These are phyloP conservation scores for Drosophila asahinai DNA, from an alignment of 1,140 invertebrate genomes.

Conservation along the genomic window DNA sequence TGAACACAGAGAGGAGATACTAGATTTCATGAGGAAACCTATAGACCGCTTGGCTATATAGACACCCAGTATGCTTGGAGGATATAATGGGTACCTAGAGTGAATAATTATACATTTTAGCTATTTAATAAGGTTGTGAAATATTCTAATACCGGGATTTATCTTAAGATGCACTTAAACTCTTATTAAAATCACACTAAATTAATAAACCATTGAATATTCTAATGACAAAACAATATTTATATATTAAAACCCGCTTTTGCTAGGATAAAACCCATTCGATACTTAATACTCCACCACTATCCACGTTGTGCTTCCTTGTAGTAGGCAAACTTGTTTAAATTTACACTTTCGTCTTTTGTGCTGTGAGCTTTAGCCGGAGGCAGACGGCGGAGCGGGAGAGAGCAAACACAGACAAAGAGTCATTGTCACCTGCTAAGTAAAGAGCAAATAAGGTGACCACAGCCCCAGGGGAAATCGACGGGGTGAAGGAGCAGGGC, in stretches of 20 bases:
- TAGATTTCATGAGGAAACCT: conserved; percentile 15
- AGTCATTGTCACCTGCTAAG: conserved; percentile 70
- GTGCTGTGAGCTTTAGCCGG: conserved; percentile 22
- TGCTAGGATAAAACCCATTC: conserved; percentile 6
- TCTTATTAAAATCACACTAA: neutral
- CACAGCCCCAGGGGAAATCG: neutral
- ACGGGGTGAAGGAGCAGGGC: conserved; percentile 3
- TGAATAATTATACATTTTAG: too few species aligned
- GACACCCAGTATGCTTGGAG: neutral
- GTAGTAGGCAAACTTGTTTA: conserved; percentile 41
- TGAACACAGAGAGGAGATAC: conserved; percentile 15
- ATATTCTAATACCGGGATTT: neutral
- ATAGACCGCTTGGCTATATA: conserved; percentile 5
- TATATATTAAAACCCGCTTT: neutral
- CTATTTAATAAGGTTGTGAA: neutral
- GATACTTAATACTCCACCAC: neutral
- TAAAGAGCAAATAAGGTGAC: conserved; percentile 50
- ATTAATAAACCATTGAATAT: neutral
- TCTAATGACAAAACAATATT: neutral
- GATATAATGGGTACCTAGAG: neutral
- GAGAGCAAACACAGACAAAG: conserved; percentile 51
- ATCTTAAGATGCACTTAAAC: neutral
- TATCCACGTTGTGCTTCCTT: conserved; percentile 16
- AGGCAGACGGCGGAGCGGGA: neutral
- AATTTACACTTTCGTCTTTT: conserved; percentile 63